Conservation (phyloP, 2,888 invertebrate species). For the Dastarcus helophoroides region DNA sequence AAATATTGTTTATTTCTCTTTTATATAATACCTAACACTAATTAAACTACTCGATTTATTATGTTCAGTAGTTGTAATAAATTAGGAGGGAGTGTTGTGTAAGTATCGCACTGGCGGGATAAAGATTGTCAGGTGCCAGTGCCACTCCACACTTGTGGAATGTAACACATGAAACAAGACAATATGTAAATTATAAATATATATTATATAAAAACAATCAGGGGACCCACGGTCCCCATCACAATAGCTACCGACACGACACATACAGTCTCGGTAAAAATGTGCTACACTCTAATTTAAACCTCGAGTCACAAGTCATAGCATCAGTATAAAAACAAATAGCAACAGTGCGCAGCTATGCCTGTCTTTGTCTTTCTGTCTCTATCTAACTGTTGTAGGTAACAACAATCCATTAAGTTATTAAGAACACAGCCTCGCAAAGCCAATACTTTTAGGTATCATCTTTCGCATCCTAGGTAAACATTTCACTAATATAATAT, state of each 20-base stretch:
- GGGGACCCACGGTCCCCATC: slow-evolving; percentile 30
- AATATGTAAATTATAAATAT: slow-evolving; percentile 37
- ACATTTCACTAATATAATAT: slow-evolving; percentile 12
- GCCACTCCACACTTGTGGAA: slow-evolving; percentile 35
- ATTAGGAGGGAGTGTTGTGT: slow-evolving; percentile 33
- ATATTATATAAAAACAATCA: slow-evolving; percentile 34
- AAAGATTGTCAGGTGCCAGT: slow-evolving; percentile 34
- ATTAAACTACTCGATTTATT: slow-evolving; percentile 28
- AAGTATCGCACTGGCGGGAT: slow-evolving; percentile 37
- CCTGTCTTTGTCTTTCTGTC: slow-evolving; percentile 17
- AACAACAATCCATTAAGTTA: slow-evolving; percentile 39
- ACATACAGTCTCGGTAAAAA: slow-evolving; percentile 33
- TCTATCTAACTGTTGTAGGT: too few species aligned
- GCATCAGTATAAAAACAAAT: slow-evolving; percentile 15
- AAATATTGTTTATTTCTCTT: slow-evolving; percentile 29
- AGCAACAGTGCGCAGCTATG: slow-evolving; percentile 32
- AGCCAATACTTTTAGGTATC: slow-evolving; percentile 47
- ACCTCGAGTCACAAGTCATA: slow-evolving; percentile 8
- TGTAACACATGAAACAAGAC: slow-evolving; percentile 33
- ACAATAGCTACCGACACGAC: slow-evolving; percentile 36
- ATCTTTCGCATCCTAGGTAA: slow-evolving; percentile 19
- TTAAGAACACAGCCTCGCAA: slow-evolving; percentile 48
- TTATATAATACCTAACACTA: slow-evolving; percentile 35
- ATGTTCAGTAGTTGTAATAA: slow-evolving; percentile 26
- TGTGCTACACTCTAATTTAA: slow-evolving; percentile 26